phyloP scores from a whole-genome alignment of 2,113 vertebrate genomes.

The Fregetta grallaria region DNA sequence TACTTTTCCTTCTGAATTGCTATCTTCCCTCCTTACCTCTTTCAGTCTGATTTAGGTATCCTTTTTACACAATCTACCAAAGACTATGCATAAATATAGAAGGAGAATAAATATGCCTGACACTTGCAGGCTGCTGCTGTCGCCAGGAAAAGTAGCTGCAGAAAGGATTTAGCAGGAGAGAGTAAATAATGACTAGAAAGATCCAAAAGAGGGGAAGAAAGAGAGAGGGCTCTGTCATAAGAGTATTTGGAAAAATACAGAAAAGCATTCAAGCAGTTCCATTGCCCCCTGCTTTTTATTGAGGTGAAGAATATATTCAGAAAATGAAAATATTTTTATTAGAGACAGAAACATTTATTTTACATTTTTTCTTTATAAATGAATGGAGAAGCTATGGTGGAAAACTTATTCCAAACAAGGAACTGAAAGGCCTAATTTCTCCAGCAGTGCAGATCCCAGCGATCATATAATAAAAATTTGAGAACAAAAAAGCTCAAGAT shows the following conservation, averaged over 20 bases:
- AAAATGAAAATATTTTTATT: background rate
- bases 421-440: background rate
- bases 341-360: background rate
- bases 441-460: background rate
- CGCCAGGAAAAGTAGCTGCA: background rate
- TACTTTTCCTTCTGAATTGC: background rate
- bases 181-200: constrained; percentile 13
- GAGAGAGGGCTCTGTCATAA: background rate
- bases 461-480: background rate
- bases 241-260: background rate
- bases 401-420: background rate
- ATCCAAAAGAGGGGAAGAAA: background rate
- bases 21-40: background rate
- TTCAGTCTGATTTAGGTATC: background rate
- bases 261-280: background rate
- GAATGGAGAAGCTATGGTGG: background rate
- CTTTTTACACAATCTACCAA: background rate
- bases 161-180: background rate
- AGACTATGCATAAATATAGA: constrained; percentile 28
- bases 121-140: background rate
- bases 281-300: background rate
- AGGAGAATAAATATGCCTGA: constrained; percentile 28
- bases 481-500: background rate
- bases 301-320: background rate
- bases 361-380: background rate